Conservation (phyloP, 2,797 vertebrate species). For the Spinibarbus caldwelli region DNA sequence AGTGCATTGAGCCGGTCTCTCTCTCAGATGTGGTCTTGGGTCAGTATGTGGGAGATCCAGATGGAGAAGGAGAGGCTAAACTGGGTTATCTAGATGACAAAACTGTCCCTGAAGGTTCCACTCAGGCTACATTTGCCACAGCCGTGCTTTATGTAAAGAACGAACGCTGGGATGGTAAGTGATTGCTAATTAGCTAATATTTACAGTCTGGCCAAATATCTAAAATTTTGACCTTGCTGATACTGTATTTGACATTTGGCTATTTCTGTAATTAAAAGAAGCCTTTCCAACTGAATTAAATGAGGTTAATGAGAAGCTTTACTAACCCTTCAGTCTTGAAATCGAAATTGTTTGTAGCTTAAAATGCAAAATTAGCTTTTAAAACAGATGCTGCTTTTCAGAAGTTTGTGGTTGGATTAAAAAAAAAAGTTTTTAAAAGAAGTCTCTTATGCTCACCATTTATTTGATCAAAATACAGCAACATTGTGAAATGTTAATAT, state of each 20-base stretch:
- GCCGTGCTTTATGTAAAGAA: constrained; percentile 89
- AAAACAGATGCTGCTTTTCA: not conserved
- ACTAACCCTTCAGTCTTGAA: not conserved
- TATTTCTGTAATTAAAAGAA: too few relatives aligned
- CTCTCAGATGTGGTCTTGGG: constrained; percentile 86
- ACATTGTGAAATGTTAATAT: not conserved
- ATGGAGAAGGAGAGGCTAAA: constrained; percentile 83
- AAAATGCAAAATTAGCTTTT: not conserved
- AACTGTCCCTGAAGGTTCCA: constrained; percentile 88
- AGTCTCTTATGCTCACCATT: not conserved
- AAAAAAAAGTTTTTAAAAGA: not conserved
- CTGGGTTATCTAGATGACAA: constrained; percentile 88
- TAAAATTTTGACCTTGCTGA: too few relatives aligned
- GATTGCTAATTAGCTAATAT: not conserved
- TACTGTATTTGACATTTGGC: too few relatives aligned
- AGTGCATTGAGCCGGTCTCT: constrained; percentile 82
- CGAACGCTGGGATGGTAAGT: constrained; percentile 91
- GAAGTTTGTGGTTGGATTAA: too few relatives aligned
- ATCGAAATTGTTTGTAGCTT: not conserved
- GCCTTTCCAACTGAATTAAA: too few relatives aligned
- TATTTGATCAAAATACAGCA: not conserved
- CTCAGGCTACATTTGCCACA: constrained; percentile 87
- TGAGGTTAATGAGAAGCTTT: not conserved
- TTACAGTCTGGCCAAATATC: constrained; percentile 1
- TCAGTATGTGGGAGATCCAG: constrained; percentile 88